These are phyloP conservation scores for Boloria selene DNA, from an alignment of 2,888 invertebrate species.

Conservation along the genomic window DNA sequence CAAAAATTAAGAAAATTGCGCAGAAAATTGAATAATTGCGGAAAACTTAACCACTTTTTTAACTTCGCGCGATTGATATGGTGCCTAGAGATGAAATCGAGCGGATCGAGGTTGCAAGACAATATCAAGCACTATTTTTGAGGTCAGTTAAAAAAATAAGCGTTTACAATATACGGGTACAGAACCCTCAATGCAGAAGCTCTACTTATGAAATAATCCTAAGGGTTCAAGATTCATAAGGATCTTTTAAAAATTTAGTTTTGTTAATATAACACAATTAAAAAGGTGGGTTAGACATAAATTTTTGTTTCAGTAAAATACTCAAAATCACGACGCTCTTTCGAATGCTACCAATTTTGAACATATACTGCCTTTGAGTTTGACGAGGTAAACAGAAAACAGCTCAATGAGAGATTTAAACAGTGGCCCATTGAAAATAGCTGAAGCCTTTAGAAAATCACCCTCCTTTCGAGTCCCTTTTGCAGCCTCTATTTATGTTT, in stretches of 20 bases:
- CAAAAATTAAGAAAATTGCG: no score
- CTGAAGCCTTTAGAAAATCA: conserved; percentile 78
- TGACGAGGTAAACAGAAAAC: conserved; percentile 73
- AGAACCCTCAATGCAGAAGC: no score
- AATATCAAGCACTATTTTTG: no score
- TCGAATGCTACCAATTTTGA: conserved; percentile 37
- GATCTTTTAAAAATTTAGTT: not conserved
- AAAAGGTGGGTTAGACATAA: conserved; percentile 11
- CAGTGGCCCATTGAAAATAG: conserved; percentile 73
- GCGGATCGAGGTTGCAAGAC: no score
- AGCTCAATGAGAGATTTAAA: conserved; percentile 77
- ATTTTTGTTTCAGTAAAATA: conserved; percentile 35
- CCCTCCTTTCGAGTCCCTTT: conserved; percentile 72
- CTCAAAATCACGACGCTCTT: conserved; percentile 46
- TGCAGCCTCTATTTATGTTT: conserved; percentile 73
- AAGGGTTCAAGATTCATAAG: no score
- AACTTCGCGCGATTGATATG: no score
- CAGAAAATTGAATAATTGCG: no score
- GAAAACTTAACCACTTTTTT: no score
- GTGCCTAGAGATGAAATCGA: no score
- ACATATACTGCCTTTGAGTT: conserved; percentile 52
- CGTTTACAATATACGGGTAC: no score
- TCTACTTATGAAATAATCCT: no score
- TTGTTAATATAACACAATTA: conserved; percentile 1
- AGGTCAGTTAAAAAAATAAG: no score